Base-by-base conservation (phyloP, 1,140 invertebrate species). In the Drosophila rufa region DNA sequence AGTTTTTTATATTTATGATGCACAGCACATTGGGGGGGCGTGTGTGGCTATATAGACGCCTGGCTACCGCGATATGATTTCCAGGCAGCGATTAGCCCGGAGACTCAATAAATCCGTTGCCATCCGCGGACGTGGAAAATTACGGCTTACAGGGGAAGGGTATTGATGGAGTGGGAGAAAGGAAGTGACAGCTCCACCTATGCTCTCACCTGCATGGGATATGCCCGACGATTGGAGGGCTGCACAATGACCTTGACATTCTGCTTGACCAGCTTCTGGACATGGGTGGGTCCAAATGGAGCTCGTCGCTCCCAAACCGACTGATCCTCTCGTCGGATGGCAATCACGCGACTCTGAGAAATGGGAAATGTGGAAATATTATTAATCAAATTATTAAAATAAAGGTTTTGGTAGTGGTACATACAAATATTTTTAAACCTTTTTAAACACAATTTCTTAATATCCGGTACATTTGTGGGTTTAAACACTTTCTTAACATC, bases 301-400 rank as follows among this genome's bases (percentile, higher is more conserved):
- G 99, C 99, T 74, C 99, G 94, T 82, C 99, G 94, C 93, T 99
- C 99, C 99, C 99, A 99, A 17, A 99, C 97, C 89, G 97, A 98
- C 86, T 99, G 98, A 92, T 99, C 98, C 93, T 99, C 99, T 33
- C 98, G 93, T 15, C 97, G 94, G 75, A 98, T 97, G 11, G 97
- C 97, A 84, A 98, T 96, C n/a, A 96, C 94, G 76, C 95, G 96
- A 38, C 92, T 85, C 94, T 94, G 36, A 2, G 30, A 43, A 27
- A 60, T n/a, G 6, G 4, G 3, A 69, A 51, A 25, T 56, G 27
- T 40, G 2, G 14, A 27, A 12, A 47, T 33, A 27, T 43, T 38
- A 40, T 14, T 46, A 48, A 17, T 12, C 9, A 19, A 17, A 36
- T 3, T 11, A 1, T 11, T 33, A 3, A 3, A 36, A 36, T 4